Percentiles rank a stretch among this genome's conserved stretches.
phyloP scores from a whole-genome alignment of 2,888 invertebrate genomes.

The Drosophila antonietae region DNA sequence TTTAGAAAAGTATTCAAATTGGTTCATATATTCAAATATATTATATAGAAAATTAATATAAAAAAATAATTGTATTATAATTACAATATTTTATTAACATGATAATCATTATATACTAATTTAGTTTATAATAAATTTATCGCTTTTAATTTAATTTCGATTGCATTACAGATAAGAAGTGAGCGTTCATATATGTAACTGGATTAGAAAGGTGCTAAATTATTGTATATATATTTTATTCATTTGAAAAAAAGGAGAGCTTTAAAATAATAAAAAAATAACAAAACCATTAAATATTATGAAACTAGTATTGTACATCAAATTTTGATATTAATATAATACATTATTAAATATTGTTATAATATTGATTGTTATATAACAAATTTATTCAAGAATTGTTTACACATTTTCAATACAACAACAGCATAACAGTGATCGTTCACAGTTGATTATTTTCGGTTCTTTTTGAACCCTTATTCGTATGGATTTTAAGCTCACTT shows the following conservation, averaged over 20 bases:
- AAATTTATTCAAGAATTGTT: background rate
- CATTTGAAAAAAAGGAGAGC: background rate
- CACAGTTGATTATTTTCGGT: slow-evolving; percentile 4
- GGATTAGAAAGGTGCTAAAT: background rate
- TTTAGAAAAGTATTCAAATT: background rate
- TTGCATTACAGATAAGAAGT: background rate
- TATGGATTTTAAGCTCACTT: background rate
- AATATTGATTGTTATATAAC: background rate
- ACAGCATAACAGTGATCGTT: background rate
- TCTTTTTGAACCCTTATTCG: slow-evolving; percentile 25
- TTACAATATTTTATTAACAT: background rate
- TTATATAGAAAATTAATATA: background rate
- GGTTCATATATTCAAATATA: background rate
- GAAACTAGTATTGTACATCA: background rate
- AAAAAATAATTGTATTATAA: background rate
- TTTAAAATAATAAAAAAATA: background rate
- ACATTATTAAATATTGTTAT: background rate
- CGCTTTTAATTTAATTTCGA: background rate
- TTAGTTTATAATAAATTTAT: background rate
- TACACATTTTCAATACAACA: background rate
- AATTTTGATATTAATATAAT: background rate
- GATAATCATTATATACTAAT: background rate
- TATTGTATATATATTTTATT: background rate
- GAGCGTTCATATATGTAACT: background rate
- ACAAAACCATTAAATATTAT: background rate